Evolutionary conservation across 53 echinoderm and acorn worm genomes (phyloP), one percentile per base, ranked within the genome.

Genomic region (Antedon mediterranea): DNA sequence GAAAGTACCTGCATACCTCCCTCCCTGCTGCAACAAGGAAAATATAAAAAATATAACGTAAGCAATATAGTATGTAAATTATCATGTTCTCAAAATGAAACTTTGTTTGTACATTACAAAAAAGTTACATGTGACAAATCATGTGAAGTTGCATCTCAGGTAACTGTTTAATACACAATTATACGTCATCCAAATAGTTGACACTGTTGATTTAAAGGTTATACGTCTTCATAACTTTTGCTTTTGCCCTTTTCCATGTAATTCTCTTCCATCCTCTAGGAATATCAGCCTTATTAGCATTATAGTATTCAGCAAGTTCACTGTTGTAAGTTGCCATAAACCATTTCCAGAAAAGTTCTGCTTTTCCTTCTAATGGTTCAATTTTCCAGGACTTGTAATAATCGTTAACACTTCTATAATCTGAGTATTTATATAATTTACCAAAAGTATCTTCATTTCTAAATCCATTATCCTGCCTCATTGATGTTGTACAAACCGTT

Each of bases 311-410:
- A 27, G 83, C 83, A 72, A 83, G 77, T 31, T 83, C 77, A 28
- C 77, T 34, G 23, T 78, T 83, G 41, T 74, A 83, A 0, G 30
- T 37, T 30, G 74, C 74, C 34, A 83, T 26, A 4, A 83, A 77
- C 83, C 83, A 83, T 33, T 77, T 83, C 83, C 83, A 83, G 32
- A 77, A 83, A 0, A 72, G 71, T 0, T 74, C n/a, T 13, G 83
- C 71, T 0, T 57, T 26, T 2, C 11, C 23, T 15, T 11, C 57
- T 15, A 23, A 23, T 2, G 57, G 57, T 26, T 57, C 14, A 2
- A 57, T 57, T 23, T 57, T 57, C 57, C 57, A 57, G 23, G 57
- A 8, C 23, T 57, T 57, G 57, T 57, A 57, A 23, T 15, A 57
- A 9, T 57, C 23, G 23, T 57, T 57, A 9, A 57, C 57, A 57